These are phyloP conservation scores for Papilio polytes DNA, from an alignment of 1,140 invertebrate genomes.

Conservation along the genomic window DNA sequence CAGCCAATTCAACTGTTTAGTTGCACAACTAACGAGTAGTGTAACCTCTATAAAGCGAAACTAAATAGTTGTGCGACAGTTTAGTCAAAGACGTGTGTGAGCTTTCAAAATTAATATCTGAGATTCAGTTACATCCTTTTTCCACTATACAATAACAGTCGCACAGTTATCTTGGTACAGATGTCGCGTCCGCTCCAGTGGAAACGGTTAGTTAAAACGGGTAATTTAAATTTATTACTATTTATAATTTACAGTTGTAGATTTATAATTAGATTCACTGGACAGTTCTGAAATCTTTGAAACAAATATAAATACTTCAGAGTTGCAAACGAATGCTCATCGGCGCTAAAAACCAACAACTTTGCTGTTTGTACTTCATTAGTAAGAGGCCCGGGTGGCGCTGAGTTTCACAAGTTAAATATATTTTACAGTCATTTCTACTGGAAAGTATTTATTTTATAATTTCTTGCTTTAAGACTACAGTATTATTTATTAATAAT, in stretches of 20 bases:
- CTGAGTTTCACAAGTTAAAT: background rate
- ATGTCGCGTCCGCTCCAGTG: background rate
- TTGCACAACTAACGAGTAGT: no score
- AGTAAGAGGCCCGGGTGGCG: background rate
- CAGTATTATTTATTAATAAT: background rate
- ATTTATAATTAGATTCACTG: background rate
- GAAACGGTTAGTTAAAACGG: background rate
- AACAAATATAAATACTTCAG: background rate
- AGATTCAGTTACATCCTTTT: background rate
- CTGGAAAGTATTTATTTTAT: slow-evolving; percentile 8
- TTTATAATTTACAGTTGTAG: background rate
- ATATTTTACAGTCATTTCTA: background rate
- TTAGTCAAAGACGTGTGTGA: no score
- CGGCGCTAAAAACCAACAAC: background rate
- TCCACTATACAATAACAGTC: background rate
- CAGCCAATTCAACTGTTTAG: no score
- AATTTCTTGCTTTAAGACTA: background rate
- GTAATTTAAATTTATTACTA: background rate
- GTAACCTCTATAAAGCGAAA: no score
- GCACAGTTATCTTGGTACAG: background rate
- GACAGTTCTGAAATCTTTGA: background rate
- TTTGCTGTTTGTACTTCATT: slow-evolving; percentile 13
- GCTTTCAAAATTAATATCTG: background rate
- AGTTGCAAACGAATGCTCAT: background rate
- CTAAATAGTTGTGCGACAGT: no score